A percentile compares a stretch with the other conserved stretches of the same genome.
Evolutionary conservation across 2,888 invertebrate genomes (phyloP).

Genomic region (Nebria brevicollis): DNA sequence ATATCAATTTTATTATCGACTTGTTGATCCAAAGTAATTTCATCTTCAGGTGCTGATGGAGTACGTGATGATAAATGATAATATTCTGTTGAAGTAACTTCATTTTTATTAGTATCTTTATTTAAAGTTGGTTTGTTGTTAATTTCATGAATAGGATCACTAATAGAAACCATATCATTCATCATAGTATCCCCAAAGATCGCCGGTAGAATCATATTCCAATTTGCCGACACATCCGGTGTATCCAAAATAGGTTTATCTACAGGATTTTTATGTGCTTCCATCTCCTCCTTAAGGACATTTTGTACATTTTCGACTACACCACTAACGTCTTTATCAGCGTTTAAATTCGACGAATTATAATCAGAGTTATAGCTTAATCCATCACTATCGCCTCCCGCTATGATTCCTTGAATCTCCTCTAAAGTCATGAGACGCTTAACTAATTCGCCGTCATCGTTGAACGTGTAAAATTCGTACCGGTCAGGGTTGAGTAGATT

Average conservation of each 20-base stretch:
- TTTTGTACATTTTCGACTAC: conserved; percentile 86
- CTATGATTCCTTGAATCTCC: conserved; percentile 86
- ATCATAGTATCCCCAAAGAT: conserved; percentile 76
- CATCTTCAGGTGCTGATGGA: conserved; percentile 50
- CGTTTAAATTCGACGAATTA: conserved; percentile 55
- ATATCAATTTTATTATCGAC: conserved; percentile 1
- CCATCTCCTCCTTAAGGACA: conserved; percentile 82
- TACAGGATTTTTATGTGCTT: conserved; percentile 66
- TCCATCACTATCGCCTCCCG: conserved; percentile 79
- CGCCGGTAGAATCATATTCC: conserved; percentile 85
- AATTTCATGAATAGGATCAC: conserved; percentile 23
- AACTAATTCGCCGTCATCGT: conserved; percentile 83
- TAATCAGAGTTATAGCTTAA: conserved; percentile 64
- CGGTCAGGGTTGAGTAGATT: conserved; percentile 82
- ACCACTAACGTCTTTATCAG: conserved; percentile 78
- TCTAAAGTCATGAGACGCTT: conserved; percentile 85
- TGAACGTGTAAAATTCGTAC: conserved; percentile 89
- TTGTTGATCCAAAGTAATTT: conserved; percentile 53
- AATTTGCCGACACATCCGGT: conserved; percentile 78
- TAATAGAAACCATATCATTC: conserved; percentile 60
- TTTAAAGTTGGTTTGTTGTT: not conserved
- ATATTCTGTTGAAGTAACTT: conserved; percentile 48
- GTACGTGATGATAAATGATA: conserved; percentile 26
- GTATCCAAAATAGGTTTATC: conserved; percentile 70
- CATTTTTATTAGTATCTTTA: conserved; percentile 52